Evolutionary conservation across 2,888 invertebrate genomes (phyloP), one percentile per base, ranked within the genome.

Genomic region (Nephrotoma appendiculata): DNA sequence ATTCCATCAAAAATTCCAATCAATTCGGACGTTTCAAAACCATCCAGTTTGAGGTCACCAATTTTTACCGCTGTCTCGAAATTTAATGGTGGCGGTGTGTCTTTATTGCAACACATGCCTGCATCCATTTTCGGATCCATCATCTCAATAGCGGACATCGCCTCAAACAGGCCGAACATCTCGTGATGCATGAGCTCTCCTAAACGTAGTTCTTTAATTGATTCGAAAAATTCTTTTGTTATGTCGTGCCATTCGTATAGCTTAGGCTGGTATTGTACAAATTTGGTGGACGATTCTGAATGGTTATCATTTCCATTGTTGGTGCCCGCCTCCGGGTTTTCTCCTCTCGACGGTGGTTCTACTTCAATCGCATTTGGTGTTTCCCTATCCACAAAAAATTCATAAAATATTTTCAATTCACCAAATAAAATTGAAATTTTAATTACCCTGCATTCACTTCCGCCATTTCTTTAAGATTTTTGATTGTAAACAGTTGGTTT

Each of bases 111-210:
- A 88, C 97, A 93, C 98, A 99, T 98, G 6, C 99, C 99, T 0
- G 98, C 98, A 93, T 99, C 99, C 99, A 99, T 99, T 93, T 99
- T 99, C 0, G 99, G 99, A 91, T 99, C 99, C 99, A 99, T 99
- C 97, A 99, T 98, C 92, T 99, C 99, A 89, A 99, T 99, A 0
- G 99, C 99, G 0, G 99, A 98, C 99, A 99, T 99, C 0, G 99
- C 99, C 91, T 99, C 99, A 92, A 98, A 98, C 57, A 99, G 92
- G 3, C 98, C 97, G 93, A 96, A 98, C 31, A 96, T 92, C 86
- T 96, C 96, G 93, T 98, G 98, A 90, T 98, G 98, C 6, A 98
- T 92, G 45, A 99, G 92, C 91, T 99, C 98, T 2, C 99, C 99
- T 86, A 98, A 93, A 89, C 96, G 93, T 87, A 99, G 92, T 90